A percentile compares a stretch with the other conserved stretches of the same genome.
Conservation (phyloP, 2,113 vertebrate species). For the Nesospiza acunhae region DNA sequence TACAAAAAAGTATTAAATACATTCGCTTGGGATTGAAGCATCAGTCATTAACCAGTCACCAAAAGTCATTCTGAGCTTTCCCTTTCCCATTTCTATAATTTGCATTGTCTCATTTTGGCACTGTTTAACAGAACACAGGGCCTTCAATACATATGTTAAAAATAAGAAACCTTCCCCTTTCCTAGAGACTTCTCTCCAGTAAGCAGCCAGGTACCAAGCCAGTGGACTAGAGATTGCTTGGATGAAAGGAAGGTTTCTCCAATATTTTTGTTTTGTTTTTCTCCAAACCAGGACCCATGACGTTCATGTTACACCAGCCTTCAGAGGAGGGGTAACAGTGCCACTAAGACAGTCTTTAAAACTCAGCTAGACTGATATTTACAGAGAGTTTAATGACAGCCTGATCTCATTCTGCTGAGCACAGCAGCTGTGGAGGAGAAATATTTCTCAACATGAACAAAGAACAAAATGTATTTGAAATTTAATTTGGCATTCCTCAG, state of each 20-base stretch:
- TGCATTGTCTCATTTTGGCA: neutral
- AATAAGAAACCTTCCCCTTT: neutral
- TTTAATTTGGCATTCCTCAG: slow-evolving; percentile 36
- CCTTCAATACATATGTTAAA: neutral
- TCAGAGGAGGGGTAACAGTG: neutral
- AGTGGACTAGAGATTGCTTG: no score
- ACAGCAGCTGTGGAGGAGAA: neutral
- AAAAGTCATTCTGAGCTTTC: neutral
- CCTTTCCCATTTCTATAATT: neutral
- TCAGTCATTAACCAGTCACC: neutral
- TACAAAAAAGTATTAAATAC: neutral
- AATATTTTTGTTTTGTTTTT: no score
- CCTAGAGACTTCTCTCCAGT: neutral
- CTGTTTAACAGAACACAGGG: neutral
- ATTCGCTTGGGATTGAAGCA: neutral
- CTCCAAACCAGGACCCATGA: neutral
- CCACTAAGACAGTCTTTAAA: neutral
- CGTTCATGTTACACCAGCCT: neutral
- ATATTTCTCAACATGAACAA: slow-evolving; percentile 16
- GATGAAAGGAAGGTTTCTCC: neutral
- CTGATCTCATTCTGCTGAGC: neutral
- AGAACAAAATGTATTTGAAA: slow-evolving; percentile 48
- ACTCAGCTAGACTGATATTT: neutral
- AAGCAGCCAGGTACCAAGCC: neutral
- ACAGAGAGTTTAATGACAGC: neutral